phyloP scores from a whole-genome alignment of 2,888 invertebrate genomes.

The Liodrosophila aerea region DNA sequence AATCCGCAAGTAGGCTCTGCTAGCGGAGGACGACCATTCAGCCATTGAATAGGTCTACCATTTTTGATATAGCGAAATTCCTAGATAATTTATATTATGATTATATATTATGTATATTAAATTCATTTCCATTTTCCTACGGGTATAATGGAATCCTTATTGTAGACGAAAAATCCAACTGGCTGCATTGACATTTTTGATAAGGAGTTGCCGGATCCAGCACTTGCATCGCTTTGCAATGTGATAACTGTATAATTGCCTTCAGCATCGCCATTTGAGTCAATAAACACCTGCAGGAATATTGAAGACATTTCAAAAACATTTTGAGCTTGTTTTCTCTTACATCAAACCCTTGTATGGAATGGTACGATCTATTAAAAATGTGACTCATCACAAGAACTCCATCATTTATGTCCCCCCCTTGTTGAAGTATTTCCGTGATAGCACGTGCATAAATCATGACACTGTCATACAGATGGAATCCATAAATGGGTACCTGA shows the following conservation, averaged over 20 bases:
- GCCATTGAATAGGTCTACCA: slow-evolving; percentile 88
- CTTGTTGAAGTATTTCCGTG: slow-evolving; percentile 87
- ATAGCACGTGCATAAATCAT: slow-evolving; percentile 92
- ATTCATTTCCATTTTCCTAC: no score
- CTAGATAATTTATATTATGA: slow-evolving; percentile 74
- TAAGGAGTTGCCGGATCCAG: slow-evolving; percentile 64
- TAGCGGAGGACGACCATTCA: slow-evolving; percentile 87
- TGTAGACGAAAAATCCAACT: slow-evolving; percentile 89
- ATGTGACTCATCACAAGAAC: slow-evolving; percentile 89
- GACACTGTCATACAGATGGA: slow-evolving; percentile 93
- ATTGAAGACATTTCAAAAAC: neutral
- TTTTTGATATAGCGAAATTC: slow-evolving; percentile 87
- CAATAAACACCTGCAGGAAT: slow-evolving; percentile 88
- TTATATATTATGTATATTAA: neutral
- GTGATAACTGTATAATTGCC: slow-evolving; percentile 95
- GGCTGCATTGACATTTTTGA: slow-evolving; percentile 89
- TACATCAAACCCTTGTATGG: slow-evolving; percentile 91
- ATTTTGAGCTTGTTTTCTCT: slow-evolving; percentile 20
- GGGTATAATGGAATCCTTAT: slow-evolving; percentile 84
- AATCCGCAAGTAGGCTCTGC: slow-evolving; percentile 94
- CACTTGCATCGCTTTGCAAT: slow-evolving; percentile 85
- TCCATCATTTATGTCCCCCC: slow-evolving; percentile 89
- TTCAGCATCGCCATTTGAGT: slow-evolving; percentile 94
- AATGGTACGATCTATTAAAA: slow-evolving; percentile 89
- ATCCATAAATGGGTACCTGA: slow-evolving; percentile 91